Base-by-base conservation (phyloP, 2,888 invertebrate species). In the Rhagophthalmus giganteus region DNA sequence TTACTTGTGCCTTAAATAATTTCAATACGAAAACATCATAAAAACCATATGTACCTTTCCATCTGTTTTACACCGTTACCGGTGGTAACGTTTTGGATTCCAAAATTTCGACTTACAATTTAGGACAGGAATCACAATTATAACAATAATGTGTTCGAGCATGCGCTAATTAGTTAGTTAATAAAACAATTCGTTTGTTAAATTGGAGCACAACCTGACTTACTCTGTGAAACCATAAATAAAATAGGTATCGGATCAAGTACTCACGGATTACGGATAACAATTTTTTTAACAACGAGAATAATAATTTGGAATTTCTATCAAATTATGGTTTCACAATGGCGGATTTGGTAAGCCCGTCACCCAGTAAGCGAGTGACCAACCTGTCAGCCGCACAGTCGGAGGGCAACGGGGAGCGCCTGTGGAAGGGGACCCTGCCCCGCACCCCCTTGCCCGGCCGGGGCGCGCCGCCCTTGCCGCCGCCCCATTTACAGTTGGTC, bases 401-500 rank as follows among this genome's bases (percentile, higher is more conserved):
- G 42, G 57, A 72, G 71, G 74, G 75, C 70, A 76, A 70, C 68
- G 75, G 75, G 66, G 80, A 78, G 69, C 82, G 79, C 75, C 80
- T 79, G 74, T 82, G 82, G 77, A 82, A 82, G 67, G 82, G 82
- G 71, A 81, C 77, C 68, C 76, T 73, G 65, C 76, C 77, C 74
- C 76, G 70, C 57, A 63, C 62, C 53, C 65, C 64, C 64, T 70
- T 76, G 69, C 78, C 76, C 69, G 76, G 74, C 72, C 76, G 68
- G 62, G 67, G 66, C 57, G 69, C 51, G 55, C 58, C 58, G 54
- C 62, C 60, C 54, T 58, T 58, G 49, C 53, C 45, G 45, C 46
- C 57, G 53, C 61, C 60, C 69, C 69, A 66, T 61, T 67, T 67
- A 63, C 55, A 62, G 60, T 58, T 63, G 39, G 55, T 57, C 62